Percentiles rank a stretch among this genome's conserved stretches.
Conservation (phyloP, 2,888 invertebrate species). For the Chorisops tibialis region DNA sequence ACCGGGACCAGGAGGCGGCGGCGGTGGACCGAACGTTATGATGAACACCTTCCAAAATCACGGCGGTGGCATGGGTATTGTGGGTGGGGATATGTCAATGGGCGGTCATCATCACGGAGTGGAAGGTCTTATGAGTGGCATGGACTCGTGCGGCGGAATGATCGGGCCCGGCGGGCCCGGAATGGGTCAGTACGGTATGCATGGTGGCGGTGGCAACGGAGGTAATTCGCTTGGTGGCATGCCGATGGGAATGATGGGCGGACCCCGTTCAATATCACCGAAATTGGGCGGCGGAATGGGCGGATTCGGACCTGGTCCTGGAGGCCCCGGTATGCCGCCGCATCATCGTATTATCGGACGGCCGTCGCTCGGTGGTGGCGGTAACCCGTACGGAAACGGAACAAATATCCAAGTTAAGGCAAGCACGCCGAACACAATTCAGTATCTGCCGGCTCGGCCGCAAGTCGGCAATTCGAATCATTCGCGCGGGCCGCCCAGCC, state of each 20-base stretch:
- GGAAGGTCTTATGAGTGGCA: slow-evolving; percentile 41
- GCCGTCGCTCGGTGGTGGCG: slow-evolving; percentile 58
- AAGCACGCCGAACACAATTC: slow-evolving; percentile 95
- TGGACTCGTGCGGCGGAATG: slow-evolving; percentile 46
- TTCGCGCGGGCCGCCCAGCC: slow-evolving; percentile 78
- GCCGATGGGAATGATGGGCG: slow-evolving; percentile 56
- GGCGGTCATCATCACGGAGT: slow-evolving; percentile 34
- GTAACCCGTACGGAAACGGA: slow-evolving; percentile 57
- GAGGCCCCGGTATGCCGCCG: slow-evolving; percentile 46
- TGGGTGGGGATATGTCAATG: slow-evolving; percentile 24
- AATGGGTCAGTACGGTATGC: slow-evolving; percentile 44
- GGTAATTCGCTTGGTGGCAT: slow-evolving; percentile 33
- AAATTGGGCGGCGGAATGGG: slow-evolving; percentile 60
- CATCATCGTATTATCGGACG: slow-evolving; percentile 60
- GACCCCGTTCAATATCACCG: slow-evolving; percentile 59
- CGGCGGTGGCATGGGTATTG: slow-evolving; percentile 26
- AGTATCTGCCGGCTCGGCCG: slow-evolving; percentile 94
- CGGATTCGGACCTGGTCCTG: slow-evolving; percentile 42
- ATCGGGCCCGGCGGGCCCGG: slow-evolving; percentile 54
- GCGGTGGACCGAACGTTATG: slow-evolving; percentile 22
- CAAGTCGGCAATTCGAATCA: slow-evolving; percentile 66
- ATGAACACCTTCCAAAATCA: slow-evolving; percentile 32
- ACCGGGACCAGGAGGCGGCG: slow-evolving; percentile 43
- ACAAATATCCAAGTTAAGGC: slow-evolving; percentile 89
- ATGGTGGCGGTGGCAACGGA: slow-evolving; percentile 32